Evolutionary conservation across 2,888 invertebrate genomes (phyloP), one percentile per base, ranked within the genome.

Genomic region (Volucella bombylans): DNA sequence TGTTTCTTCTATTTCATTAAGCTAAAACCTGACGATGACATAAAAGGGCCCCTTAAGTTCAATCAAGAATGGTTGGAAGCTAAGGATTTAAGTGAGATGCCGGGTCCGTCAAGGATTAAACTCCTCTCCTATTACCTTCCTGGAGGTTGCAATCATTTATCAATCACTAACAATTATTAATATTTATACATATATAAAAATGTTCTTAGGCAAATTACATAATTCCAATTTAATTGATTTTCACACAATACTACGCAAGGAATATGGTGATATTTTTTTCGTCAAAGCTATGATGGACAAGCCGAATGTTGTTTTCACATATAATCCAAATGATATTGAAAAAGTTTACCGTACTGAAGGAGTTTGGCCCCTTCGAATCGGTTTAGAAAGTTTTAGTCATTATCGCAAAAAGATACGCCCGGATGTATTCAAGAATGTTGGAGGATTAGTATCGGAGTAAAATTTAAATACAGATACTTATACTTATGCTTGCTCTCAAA

Each of bases 311-410:
- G 90, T 93, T 0, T 89, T 92, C 12, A 88, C 92, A n/a, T 93
- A 93, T 86, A 92, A 93, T 87, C 93, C 94, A 0, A 91, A 92
- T 11, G 93, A 93, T 87, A 91, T 93, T 57, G 92, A 92, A 68
- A 61, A 85, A 11, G 88, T 89, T 4, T 92, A 92, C 82, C 90
- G 93, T 45, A 90, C 91, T 47, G 92, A 93, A 87, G 93, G 93
- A 1, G n/a, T 88, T 54, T 93, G 92, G 92, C 93, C 93, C 0
- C 82, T 89, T n/a, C 90, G 93, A 64, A 87, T 90, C 1, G 91
- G 92, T 0, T 88, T 93, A 43, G 91, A 92, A 49, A 89, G 91
- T 1, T 90, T 93, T 47, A 89, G 88, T 6, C 89, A 92, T 72
- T 93, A 93, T 87, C 90, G 93, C 1, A 89, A 89, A 43, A 87